Base-by-base conservation (phyloP, 2,888 invertebrate genomes). In the Blastobasis adustella region DNA sequence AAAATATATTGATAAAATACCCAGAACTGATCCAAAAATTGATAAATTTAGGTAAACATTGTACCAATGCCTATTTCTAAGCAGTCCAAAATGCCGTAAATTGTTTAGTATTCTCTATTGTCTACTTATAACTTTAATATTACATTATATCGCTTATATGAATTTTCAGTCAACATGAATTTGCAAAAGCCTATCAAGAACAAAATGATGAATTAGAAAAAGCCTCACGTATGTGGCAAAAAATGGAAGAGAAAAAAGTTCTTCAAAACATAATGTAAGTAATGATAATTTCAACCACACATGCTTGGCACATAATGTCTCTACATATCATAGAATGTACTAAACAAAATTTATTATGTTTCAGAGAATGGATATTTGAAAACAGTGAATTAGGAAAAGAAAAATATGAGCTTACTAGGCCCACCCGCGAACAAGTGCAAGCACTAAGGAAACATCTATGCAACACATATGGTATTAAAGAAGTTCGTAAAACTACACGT, bases 1-100 rank as follows among this genome's bases (percentile, higher is more conserved):
- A n/a, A 93, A 94, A 45, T 96, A 95, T 82, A 90, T 97, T 5
- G 95, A 96, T 73, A 93, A 91, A 76, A 92, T 95, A 67, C 88
- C 90, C 45, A 77, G 76, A 54, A 77, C 66, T 64, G 63, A 61
- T 55, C 71, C 57, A 56, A 70, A 65, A 60, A 42, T 23, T 23
- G 23, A 23, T 23, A 23, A 23, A 23, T 68, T 68, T 53, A 76
- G 71, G 86, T 86, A 68, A 23, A 23, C 2, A 23, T 23, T 23
- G 23, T 23, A 23, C 23, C 23, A 23, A 23, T 23, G 23, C 23
- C 23, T 23, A 23, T 23, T 23, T 2, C 23, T 23, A 23, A 23
- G 1, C 23, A 50, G 10, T 50, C 53, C 51, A 39, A 47, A 53
- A 38, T n/a, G 51, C 8, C 37, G 49, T 37, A 43, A 2, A 23